Evolutionary conservation across 2,888 invertebrate species (phyloP), one percentile per base, ranked within the genome.

Genomic region (Hyles lineata): DNA sequence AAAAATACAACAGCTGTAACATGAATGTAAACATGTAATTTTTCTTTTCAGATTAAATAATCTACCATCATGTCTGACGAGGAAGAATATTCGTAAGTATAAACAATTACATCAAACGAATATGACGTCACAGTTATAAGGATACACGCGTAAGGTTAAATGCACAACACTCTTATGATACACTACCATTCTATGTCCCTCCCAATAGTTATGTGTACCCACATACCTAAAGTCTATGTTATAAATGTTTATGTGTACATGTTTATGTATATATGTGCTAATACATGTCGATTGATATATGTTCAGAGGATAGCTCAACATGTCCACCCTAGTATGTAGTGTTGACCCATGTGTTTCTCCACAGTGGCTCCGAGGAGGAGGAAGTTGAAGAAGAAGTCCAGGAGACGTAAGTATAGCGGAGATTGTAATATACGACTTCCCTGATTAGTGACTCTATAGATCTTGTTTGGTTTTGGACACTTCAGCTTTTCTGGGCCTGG

Each of bases 71-170:
- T 98, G 98, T 98, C 98, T 96, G 98, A 98, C 96, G 98, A 98
- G 95, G 98, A 98, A 95, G 98, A 98, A 96, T 98, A 98, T 96
- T 98, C 98, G 98, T 98, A 96, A 98, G 98, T 98, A 96, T 85
- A 74, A 55, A 50, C 61, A 75, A 21, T 72, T 11, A 73, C 21
- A 73, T 61, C 69, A 29, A 60, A 29, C 25, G 19, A 58, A 35
- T 32, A 70, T 32, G 52, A 58, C 55, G 29, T 61, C n/a, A 52
- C 35, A 50, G 17, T 61, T 21, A 6, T 17, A 25, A 71, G 21
- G 50, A 62, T 9, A 70, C 67, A 70, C 70, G 70, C 21, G 32
- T 29, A 32, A 70, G 32, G 58, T 21, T 58, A 58, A 71, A 70
- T 61, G 74, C 76, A 77, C 76, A 74, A 32, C 55, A 71, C 71